Evolutionary conservation across 2,888 invertebrate species (phyloP).

Genomic region (Limenitis camilla): DNA sequence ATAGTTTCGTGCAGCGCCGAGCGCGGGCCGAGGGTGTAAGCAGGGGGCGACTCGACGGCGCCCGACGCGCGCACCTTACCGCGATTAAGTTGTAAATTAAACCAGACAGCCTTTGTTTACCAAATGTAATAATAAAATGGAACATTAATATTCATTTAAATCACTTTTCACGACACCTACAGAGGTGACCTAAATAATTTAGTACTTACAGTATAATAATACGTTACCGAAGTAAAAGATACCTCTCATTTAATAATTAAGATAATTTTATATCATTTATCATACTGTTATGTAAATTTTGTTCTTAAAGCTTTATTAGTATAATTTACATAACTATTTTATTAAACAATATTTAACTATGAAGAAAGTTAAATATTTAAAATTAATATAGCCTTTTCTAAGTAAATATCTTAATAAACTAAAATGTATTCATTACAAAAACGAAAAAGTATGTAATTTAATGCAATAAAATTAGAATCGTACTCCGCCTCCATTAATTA

Average conservation of each 20-base stretch:
- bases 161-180: background rate
- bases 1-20: slow-evolving; percentile 39
- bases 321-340: too few species aligned
- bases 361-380: too few species aligned
- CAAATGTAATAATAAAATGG: background rate
- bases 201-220: background rate
- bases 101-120: slow-evolving; percentile 25
- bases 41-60: slow-evolving; percentile 41
- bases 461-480: background rate
- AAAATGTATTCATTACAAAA: too few species aligned
- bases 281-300: too few species aligned
- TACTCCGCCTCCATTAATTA: background rate
- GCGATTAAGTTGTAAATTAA: slow-evolving; percentile 39
- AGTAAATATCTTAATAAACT: too few species aligned
- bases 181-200: background rate
- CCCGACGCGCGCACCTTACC: slow-evolving; percentile 41
- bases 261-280: too few species aligned
- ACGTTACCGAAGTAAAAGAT: too few species aligned
- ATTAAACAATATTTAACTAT: too few species aligned
- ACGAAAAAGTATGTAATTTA: background rate
- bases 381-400: too few species aligned
- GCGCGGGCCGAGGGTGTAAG: slow-evolving; percentile 38
- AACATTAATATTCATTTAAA: slow-evolving; percentile 1
- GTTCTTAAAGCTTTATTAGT: too few species aligned
- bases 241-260: too few species aligned